Evolutionary conservation across 2,797 vertebrate species (phyloP), one percentile per base, ranked within the genome.

Genomic region (Tragopan temminckii): DNA sequence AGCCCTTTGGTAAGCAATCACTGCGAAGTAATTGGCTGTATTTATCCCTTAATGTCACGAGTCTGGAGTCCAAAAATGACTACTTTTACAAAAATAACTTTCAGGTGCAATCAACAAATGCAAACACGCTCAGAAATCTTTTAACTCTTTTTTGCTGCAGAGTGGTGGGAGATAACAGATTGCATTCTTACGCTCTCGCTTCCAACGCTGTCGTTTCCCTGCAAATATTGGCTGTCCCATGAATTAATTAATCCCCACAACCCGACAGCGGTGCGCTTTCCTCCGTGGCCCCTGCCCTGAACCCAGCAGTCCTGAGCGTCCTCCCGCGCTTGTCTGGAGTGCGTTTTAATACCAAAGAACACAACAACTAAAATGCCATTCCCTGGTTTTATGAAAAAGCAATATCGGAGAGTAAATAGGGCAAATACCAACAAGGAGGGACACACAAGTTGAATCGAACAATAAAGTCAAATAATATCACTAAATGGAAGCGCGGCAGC

Each of bases 391-490:
- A 97, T 98, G 98, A 98, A 98, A 98, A 99, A 98, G 98, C 99
- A 99, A 99, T 99, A 99, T 98, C 98, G 98, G 98, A 98, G 98
- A 99, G 98, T 99, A 99, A 99, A 99, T 98, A 99, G 98, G 98
- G 98, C 98, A 99, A 99, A 99, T 99, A 99, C 98, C 98, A 99
- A 98, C 98, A 99, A 98, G 98, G 98, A 98, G 98, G 98, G 98
- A 98, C 98, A 98, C 97, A 96, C 97, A 96, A 98, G 98, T 97
- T 83, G 97, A 97, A 97, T 98, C 98, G 98, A 98, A 99, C 98
- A 99, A 96, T 97, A 97, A 97, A 98, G 97, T 97, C 97, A 98
- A 97, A 98, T 97, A 95, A 94, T 93, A 97, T 97, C 96, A 59
- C 80, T 92, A 95, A 94, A 95, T 80, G 42, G 38, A 88, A 76